Percentiles rank a stretch among this genome's conserved stretches.
Evolutionary conservation across 2,113 vertebrate genomes (phyloP).

Genomic region (Indri indri): DNA sequence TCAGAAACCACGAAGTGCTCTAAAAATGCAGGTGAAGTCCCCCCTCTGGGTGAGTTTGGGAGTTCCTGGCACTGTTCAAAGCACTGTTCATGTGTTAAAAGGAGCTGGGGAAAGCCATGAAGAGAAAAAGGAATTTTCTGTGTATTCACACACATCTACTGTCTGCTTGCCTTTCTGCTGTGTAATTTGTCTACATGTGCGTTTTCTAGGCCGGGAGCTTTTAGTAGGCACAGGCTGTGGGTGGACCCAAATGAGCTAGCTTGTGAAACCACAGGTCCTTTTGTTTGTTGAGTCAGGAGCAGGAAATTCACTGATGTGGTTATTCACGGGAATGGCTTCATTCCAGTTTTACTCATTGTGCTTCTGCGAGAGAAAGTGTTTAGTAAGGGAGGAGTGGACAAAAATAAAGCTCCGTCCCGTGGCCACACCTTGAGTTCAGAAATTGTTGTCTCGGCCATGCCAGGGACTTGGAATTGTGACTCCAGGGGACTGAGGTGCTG

Average conservation of each 20-base stretch:
- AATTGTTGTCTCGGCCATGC: neutral
- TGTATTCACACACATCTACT: neutral
- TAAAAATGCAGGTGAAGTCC: neutral
- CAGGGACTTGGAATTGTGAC: neutral
- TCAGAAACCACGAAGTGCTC: neutral
- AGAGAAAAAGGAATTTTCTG: neutral
- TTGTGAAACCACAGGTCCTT: slow-evolving; percentile 8
- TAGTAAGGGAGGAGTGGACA: neutral
- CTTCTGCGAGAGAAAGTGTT: neutral
- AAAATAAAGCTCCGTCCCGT: neutral
- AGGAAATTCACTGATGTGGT: neutral
- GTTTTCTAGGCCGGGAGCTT: neutral
- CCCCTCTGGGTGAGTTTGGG: neutral
- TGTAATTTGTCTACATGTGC: neutral
- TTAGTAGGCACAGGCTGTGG: neutral
- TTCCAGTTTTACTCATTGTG: neutral
- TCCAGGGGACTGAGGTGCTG: neutral
- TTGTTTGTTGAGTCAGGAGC: neutral
- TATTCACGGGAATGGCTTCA: neutral
- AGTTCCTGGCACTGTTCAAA: neutral
- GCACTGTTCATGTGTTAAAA: neutral
- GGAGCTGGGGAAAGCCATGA: neutral
- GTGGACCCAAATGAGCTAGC: neutral
- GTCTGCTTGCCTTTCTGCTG: neutral
- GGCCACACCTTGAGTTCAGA: neutral